Evolutionary conservation across 2,113 vertebrate species (phyloP).

Genomic region (Callospermophilus lateralis): DNA sequence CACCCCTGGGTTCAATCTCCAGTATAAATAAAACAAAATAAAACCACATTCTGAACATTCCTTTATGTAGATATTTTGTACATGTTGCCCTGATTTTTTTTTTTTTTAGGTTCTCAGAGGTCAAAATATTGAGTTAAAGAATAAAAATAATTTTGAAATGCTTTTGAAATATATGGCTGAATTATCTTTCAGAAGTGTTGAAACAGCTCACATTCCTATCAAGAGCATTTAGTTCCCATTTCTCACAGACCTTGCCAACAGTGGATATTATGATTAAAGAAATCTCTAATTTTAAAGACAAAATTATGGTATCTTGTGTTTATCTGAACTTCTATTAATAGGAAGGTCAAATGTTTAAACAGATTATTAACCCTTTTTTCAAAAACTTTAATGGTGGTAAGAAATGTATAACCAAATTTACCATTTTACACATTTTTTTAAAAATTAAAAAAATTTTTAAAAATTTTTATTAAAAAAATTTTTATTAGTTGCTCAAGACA

Average conservation of each 20-base stretch:
- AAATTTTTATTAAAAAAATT: no score
- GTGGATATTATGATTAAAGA: not conserved
- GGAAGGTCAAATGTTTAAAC: not conserved
- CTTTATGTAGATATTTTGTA: not conserved
- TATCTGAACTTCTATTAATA: slow-evolving; percentile 16
- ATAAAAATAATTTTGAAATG: not conserved
- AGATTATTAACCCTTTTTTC: not conserved
- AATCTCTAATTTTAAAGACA: not conserved
- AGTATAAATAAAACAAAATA: not conserved
- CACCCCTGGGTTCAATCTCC: no score
- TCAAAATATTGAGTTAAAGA: slow-evolving; percentile 26
- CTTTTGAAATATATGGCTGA: not conserved
- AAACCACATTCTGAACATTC: not conserved
- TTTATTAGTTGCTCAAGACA: no score
- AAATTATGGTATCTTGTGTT: not conserved
- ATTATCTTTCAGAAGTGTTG: not conserved
- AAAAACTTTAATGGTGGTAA: not conserved
- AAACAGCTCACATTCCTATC: not conserved
- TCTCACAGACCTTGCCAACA: not conserved
- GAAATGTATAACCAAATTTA: not conserved
- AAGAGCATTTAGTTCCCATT: not conserved
- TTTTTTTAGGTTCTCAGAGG: slow-evolving; percentile 40
- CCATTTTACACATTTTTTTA: not conserved
- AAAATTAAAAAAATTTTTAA: no score
- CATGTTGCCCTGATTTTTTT: not conserved